Base-by-base conservation (phyloP, 2,888 invertebrate genomes). In the Noctua janthina region DNA sequence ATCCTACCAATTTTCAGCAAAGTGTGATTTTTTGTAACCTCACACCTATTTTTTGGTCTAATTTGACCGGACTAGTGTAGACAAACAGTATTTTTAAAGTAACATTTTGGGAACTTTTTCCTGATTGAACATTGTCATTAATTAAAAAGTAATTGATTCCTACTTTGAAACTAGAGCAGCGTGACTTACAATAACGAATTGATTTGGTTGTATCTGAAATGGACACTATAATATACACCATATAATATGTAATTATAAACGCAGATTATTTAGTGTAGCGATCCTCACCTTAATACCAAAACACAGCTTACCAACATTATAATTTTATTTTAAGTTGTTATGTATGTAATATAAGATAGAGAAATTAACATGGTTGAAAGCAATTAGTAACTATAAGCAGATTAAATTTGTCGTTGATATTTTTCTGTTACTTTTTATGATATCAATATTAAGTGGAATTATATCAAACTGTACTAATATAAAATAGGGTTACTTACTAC, bases 251-350 rank as follows among this genome's bases (percentile, higher is more conserved):
- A 84, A 84, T 88, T 78, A 77, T 87, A 88, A 84, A 86, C 83
- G 86, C 89, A 87, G 88, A 87, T 85, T 88, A 84, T 89, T 92
- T 96, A 96, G 96, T 89, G 91, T 96, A 96, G 96, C 95, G 92
- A 94, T 95, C 96, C 96, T 97, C 96, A 96, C 96, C 95, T 96
- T 94, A 95, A 97, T 96, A 97, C 97, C 97, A 97, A 97, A 97
- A 96, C 95, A 96, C 97, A 96, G 96, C 96, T 97, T 97, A 97
- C 97, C 97, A 97, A 96, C 96, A 95, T 95, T 95, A 94, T 95
- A 95, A 94, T 95, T 94, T 95, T 92, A 93, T 94, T 94, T 93
- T 97, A 96, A 96, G 96, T 97, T 96, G 96, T 93, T 93, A 92
- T 95, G 93, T 95, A 93, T 96, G 95, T 94, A 93, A 91, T 93